Base-by-base conservation (phyloP, 2,113 vertebrate genomes). In the Calcarius ornatus region DNA sequence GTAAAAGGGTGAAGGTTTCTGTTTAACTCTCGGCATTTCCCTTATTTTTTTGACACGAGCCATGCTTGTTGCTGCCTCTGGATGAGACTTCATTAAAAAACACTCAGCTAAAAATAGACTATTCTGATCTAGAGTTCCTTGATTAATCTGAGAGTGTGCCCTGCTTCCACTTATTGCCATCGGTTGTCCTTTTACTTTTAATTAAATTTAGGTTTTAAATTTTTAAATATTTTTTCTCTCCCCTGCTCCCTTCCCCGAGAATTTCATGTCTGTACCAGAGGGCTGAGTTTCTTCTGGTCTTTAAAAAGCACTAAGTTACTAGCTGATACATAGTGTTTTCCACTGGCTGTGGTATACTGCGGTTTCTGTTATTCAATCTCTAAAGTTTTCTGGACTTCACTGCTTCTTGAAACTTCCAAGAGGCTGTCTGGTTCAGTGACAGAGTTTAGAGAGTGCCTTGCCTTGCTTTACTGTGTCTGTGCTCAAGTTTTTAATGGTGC, bases 81-180 rank as follows among this genome's bases (percentile, higher is more conserved):
- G 43, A 47, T 80, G 72, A 92, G 54, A 77, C 45, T 48, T 94
- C 91, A 81, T 95, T 92, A 92, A 96, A 92, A 94, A 79, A 1
- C 37, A 88, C 65, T 84, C 37, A 38, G 48, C 35, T 94, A 86
- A 95, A 96, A 95, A 72, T 84, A 92, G 70, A 17, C 25, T 48
- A 3, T 30, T 54, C 24, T 63, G 69, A 88, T 47, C 38, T 70
- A 82, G 54, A 65, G 35, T 92, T 57, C 60, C 45, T 81, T 64
- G 53, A 76, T 90, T 94, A 60, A 66, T 84, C 57, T 95, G 72
- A 63, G 57, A 79, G 43, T 11, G 9, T 93, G 81, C 35, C 61
- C 84, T 88, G 68, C 65, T 96, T 94, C 59, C 38, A 57, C 79
- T 81, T 94, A 59, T 64, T 87, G 65, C 69, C 42, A 66, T 78